Evolutionary conservation across 2,888 invertebrate genomes (phyloP), one percentile per base, ranked within the genome.

Genomic region (Ectemnius continuus): DNA sequence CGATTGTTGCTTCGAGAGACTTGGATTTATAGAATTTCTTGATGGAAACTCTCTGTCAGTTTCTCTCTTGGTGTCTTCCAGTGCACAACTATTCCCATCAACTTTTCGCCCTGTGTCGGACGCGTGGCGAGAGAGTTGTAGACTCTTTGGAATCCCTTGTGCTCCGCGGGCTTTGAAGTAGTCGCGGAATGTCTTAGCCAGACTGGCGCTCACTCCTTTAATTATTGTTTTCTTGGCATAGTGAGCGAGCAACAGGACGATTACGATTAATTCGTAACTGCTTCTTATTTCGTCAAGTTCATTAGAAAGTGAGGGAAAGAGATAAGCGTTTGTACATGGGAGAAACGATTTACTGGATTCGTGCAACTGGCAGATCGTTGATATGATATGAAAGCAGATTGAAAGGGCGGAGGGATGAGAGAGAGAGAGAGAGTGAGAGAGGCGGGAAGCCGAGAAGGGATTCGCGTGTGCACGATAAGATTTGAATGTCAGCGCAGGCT

Each of bases 401-500:
- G 48, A 48, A 52, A 1, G 45, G 28, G 13, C 4, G 48, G 20
- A 26, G 52, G 52, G 47, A 5, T 52, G 58, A 48, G 28, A 4
- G 36, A 26, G 28, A 4, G 36, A 26, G 28, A 4, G 36, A 26
- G 28, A n/a, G n/a, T 52, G 58, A 48, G 28, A 4, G 36, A 26
- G 28, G 13, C 13, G 48, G 45, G 45, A 11, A 11, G 67, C 8
- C 20, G n/a, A 52, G n/a, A 18, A 0, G 6, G 28, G 26, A 26
- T 46, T 26, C 18, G 18, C 48, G 36, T 11, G 46, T 4, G 14
- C 18, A n/a, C 20, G 36, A 65, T 57, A 26, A 70, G 61, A 78
- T 71, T 74, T 63, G 52, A 72, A 67, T 58, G 69, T 62, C 46
- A 60, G 67, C 69, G 52, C 14, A 52, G 59, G 66, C 68, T 65